phyloP scores from a whole-genome alignment of 2,888 invertebrate genomes.

The Drosophila maculinotata region DNA sequence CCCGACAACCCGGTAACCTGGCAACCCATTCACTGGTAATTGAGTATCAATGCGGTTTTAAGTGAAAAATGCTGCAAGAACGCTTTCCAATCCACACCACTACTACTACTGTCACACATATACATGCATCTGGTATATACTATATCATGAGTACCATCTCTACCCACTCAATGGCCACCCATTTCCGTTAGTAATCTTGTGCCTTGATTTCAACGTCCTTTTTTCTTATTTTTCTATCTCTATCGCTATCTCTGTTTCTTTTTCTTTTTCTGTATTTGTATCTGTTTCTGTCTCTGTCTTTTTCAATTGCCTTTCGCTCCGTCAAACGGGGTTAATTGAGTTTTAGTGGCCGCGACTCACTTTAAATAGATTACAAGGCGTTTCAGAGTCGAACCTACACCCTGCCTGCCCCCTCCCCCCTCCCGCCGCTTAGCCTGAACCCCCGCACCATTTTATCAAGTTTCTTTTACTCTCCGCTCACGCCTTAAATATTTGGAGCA shows the following conservation, averaged over 20 bases:
- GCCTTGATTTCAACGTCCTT: slow-evolving; percentile 65
- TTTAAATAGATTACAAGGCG: slow-evolving; percentile 77
- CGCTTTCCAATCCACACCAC: neutral
- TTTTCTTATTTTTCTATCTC: slow-evolving; percentile 22
- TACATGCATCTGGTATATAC: neutral
- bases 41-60: slow-evolving; percentile 82
- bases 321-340: slow-evolving; percentile 82
- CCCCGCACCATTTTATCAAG: slow-evolving; percentile 42
- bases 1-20: slow-evolving; percentile 32
- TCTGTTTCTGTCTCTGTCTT: slow-evolving; percentile 29
- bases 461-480: slow-evolving; percentile 53
- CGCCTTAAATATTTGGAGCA: slow-evolving; percentile 71
- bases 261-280: neutral
- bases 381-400: slow-evolving; percentile 28
- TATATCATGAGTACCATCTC: no score
- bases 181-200: slow-evolving; percentile 76
- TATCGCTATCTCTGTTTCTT: slow-evolving; percentile 10
- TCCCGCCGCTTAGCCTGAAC: neutral
- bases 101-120: neutral
- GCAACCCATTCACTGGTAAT: slow-evolving; percentile 61
- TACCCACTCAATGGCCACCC: slow-evolving; percentile 42
- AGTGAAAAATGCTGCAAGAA: slow-evolving; percentile 72
- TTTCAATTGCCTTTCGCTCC: slow-evolving; percentile 66
- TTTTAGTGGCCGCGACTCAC: slow-evolving; percentile 79
- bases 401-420: no score